These are phyloP conservation scores for Drosophila pallidifrons DNA, from an alignment of 1,140 invertebrate species.

Conservation along the genomic window DNA sequence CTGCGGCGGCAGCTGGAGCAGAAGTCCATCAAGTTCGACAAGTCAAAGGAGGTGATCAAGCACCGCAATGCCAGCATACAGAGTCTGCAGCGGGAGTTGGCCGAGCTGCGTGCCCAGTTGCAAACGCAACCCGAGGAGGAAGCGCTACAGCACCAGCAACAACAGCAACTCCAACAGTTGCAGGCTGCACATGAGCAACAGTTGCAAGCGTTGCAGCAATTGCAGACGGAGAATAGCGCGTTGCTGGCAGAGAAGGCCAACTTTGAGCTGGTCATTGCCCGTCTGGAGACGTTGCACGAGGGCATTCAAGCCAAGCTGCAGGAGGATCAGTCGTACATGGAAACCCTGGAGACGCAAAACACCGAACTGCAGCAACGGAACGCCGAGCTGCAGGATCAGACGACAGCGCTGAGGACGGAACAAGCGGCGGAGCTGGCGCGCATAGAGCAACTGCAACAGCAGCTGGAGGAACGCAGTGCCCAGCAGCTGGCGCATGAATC, in stretches of 20 bases:
- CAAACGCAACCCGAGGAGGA: constrained; percentile 84
- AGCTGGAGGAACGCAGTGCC: constrained; percentile 86
- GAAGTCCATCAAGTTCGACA: constrained; percentile 78
- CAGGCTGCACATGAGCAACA: constrained; percentile 45
- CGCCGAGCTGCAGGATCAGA: constrained; percentile 87
- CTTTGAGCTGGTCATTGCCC: constrained; percentile 64
- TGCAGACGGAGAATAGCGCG: constrained; percentile 77
- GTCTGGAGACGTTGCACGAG: constrained; percentile 73
- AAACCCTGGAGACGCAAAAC: constrained; percentile 89
- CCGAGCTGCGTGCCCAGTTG: constrained; percentile 48
- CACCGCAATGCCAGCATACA: constrained; percentile 76
- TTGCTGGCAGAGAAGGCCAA: constrained; percentile 80
- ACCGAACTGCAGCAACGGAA: constrained; percentile 87
- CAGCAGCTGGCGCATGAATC: constrained; percentile 87
- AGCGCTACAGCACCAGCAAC: constrained; percentile 84
- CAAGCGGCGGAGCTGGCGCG: constrained; percentile 86
- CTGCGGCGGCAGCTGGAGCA: constrained; percentile 55
- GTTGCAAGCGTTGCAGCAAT: constrained; percentile 39
- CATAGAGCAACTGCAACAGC: constrained; percentile 86
- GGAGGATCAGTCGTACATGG: constrained; percentile 90
- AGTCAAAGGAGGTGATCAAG: constrained; percentile 84
- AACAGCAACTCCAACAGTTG: constrained; percentile 62
- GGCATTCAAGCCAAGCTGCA: constrained; percentile 88
- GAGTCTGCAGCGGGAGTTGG: constrained; percentile 66
- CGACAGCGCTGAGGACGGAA: constrained; percentile 86